Percentiles rank a stretch among this genome's conserved stretches.
These are phyloP conservation scores for Chaetoderma sp. DNA, from an alignment of 2,888 invertebrate genomes.

Conservation along the genomic window DNA sequence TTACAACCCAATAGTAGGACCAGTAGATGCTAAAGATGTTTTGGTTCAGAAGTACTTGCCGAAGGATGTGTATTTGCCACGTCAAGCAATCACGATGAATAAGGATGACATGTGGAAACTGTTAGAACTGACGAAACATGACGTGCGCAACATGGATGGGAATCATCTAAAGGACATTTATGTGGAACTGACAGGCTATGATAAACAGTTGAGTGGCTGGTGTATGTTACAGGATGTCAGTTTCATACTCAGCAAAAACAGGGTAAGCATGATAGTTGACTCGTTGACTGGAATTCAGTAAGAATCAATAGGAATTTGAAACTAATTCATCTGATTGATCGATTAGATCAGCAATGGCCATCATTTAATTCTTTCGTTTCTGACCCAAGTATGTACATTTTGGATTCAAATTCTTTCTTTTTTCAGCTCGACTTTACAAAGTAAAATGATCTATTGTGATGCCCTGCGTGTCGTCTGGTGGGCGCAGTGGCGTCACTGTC, in stretches of 20 bases:
- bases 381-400: too few species aligned
- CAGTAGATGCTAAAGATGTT: neutral
- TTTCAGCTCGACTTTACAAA: too few species aligned
- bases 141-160: constrained; percentile 41
- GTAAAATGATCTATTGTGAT: too few species aligned
- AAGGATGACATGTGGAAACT: constrained; percentile 48
- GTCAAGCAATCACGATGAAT: constrained; percentile 42
- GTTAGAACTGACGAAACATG: constrained; percentile 43
- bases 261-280: constrained; percentile 39
- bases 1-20: too few species aligned
- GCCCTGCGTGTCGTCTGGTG: too few species aligned
- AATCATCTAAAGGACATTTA: constrained; percentile 52
- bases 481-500: too few species aligned
- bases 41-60: constrained; percentile 34
- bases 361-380: too few species aligned
- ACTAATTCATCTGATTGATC: too few species aligned
- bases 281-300: neutral
- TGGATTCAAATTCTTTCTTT: too few species aligned
- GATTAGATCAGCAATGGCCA: too few species aligned
- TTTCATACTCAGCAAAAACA: constrained; percentile 37
- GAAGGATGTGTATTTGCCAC: constrained; percentile 46
- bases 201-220: constrained; percentile 49
- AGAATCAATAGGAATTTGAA: too few species aligned
- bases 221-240: constrained; percentile 49
- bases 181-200: constrained; percentile 51